These are phyloP conservation scores for Proales similis DNA, from an alignment of 1,140 invertebrate species.

Conservation along the genomic window DNA sequence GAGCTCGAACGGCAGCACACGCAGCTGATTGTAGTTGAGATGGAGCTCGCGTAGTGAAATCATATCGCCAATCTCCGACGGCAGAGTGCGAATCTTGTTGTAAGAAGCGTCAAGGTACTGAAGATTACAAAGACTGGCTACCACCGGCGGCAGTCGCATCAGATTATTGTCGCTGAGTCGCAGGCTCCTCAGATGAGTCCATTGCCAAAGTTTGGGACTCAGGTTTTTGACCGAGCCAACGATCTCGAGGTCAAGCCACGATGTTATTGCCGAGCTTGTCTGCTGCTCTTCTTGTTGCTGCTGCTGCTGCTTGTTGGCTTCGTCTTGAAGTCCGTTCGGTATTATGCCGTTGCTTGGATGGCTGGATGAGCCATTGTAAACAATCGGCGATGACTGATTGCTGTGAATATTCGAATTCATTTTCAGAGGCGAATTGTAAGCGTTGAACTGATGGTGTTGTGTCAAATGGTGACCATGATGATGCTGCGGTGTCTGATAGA, in stretches of 20 bases:
- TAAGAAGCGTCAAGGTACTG: conserved; percentile 80
- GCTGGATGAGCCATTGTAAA: too few relatives aligned
- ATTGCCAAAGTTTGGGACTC: conserved; percentile 77
- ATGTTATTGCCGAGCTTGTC: too few relatives aligned
- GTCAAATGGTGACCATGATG: conserved; percentile 5
- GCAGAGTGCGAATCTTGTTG: conserved; percentile 72
- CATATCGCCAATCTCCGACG: conserved; percentile 88
- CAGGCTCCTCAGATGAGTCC: conserved; percentile 79
- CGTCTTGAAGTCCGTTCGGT: too few relatives aligned
- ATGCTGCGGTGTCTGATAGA: conserved; percentile 17
- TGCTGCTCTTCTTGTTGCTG: too few relatives aligned
- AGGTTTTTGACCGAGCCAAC: conserved; percentile 69
- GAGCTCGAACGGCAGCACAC: conserved; percentile 86
- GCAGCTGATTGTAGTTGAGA: conserved; percentile 83
- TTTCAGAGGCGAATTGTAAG: background rate
- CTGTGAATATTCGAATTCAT: too few relatives aligned
- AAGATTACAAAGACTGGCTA: conserved; percentile 71
- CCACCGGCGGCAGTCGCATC: conserved; percentile 75
- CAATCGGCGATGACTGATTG: too few relatives aligned
- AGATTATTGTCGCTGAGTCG: conserved; percentile 91
- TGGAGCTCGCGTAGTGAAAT: conserved; percentile 84
- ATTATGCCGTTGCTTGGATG: too few relatives aligned
- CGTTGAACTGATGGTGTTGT: conserved; percentile 33
- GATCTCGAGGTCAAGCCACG: conserved; percentile 53
- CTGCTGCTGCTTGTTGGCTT: too few relatives aligned